Percentiles rank a stretch among this genome's conserved stretches.
These are phyloP conservation scores for Papilio dardanus DNA, from an alignment of 1,140 invertebrate species.

Conservation along the genomic window DNA sequence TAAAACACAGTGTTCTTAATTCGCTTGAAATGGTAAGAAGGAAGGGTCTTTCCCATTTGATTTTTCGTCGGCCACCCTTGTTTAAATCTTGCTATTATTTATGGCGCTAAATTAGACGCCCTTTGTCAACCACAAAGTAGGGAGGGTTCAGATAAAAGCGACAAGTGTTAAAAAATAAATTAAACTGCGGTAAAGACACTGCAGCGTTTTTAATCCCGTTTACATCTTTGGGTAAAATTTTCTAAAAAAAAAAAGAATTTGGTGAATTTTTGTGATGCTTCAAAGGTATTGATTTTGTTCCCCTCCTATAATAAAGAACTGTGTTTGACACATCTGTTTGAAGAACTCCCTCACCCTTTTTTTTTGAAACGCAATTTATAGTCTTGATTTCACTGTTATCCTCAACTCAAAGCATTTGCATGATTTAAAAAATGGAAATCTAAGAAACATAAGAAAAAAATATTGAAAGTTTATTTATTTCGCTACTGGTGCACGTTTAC, in stretches of 20 bases:
- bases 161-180: constrained; percentile 15
- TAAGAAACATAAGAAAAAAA: not conserved
- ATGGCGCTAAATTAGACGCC: constrained; percentile 20
- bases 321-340: constrained; percentile 26
- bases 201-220: not conserved
- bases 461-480: not conserved
- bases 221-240: not conserved
- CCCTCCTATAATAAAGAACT: constrained; percentile 10
- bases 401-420: not conserved
- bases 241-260: not conserved
- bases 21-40: not conserved
- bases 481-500: not conserved
- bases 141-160: not conserved
- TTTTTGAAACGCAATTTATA: constrained; percentile 5
- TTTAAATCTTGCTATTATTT: constrained; percentile 16
- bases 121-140: constrained; percentile 8
- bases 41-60: not conserved
- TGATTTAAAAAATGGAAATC: not conserved
- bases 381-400: constrained; percentile 6
- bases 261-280: not conserved
- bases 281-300: constrained; percentile 13
- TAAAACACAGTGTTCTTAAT: not conserved
- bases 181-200: not conserved
- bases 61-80: not conserved
- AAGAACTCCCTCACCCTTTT: constrained; percentile 17